Evolutionary conservation across 2,797 vertebrate genomes (phyloP), one percentile per base, ranked within the genome.

Genomic region (Chloroceryle inda): DNA sequence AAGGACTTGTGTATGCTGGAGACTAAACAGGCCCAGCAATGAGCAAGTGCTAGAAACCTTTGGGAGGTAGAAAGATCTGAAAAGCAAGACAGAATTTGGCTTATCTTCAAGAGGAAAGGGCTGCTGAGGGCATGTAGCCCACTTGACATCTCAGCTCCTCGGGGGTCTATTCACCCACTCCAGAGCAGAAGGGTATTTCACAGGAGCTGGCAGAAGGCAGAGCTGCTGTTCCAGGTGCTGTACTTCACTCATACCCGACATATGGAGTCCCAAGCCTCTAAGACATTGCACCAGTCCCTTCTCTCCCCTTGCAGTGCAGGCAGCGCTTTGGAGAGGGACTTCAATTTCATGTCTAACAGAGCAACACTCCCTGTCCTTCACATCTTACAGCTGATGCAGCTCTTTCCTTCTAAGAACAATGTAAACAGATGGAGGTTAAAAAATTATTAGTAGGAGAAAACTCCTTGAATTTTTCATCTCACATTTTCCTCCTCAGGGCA

Each of bases 391-490:
- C 72, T 37, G 56, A 85, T 64, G 76, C 91, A 77, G 62, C 69
- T 53, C 22, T 86, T 92, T 42, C 74, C 77, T 69, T 67, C 92
- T 31, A 86, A 74, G 27, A 71, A 82, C 64, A 85, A 64, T 4
- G 21, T n/a, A 87, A 95, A 91, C 27, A 78, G 7, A 15, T 2
- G 64, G 52, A 45, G 52, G 6, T 22, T 35, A 12, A 16, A 33
- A 73, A 73, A 53, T 73, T 63, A 56, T 87, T 76, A 85, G 22
- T 73, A 77, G 59, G 66, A 66, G 52, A 90, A 83, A 92, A 84
- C 29, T 61, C 71, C 80, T 67, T 91, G 92, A 45, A 89, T 96
- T 89, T 96, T 97, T 82, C 74, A 77, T 91, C 71, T 89, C 35
- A 49, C 19, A 13, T 71, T 40, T 73, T 29, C 61, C 44, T 83